Conservation (phyloP, 2,113 vertebrate species). For the Rhynchomys soricoides region DNA sequence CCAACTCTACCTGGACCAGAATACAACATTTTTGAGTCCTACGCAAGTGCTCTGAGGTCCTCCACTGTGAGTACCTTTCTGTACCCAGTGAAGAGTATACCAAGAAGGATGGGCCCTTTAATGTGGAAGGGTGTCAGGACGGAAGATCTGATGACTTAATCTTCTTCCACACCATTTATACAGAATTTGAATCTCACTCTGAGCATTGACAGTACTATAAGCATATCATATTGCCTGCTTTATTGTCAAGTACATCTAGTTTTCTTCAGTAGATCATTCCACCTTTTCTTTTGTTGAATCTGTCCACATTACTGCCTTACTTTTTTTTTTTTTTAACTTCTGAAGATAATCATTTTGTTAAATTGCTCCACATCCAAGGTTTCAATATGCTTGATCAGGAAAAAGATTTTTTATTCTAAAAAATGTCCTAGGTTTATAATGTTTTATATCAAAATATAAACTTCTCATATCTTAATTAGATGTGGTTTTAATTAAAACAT, state of each 20-base stretch:
- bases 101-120: accelerated
- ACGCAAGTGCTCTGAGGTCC: background rate
- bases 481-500: background rate
- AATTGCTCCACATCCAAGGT: background rate
- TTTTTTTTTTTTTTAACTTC: background rate
- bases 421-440: background rate
- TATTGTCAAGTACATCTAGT: background rate
- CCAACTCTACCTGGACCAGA: background rate
- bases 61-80: background rate
- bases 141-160: background rate
- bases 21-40: background rate
- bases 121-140: background rate
- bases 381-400: background rate
- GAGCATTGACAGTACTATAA: background rate
- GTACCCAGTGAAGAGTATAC: background rate
- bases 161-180: background rate
- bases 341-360: background rate
- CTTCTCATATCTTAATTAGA: background rate
- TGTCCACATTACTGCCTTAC: background rate
- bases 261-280: background rate
- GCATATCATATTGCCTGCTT: background rate
- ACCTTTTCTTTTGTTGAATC: background rate
- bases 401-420: background rate
- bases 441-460: background rate
- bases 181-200: background rate